Evolutionary conservation across 2,113 vertebrate species (phyloP).

Genomic region (Carlito syrichta): DNA sequence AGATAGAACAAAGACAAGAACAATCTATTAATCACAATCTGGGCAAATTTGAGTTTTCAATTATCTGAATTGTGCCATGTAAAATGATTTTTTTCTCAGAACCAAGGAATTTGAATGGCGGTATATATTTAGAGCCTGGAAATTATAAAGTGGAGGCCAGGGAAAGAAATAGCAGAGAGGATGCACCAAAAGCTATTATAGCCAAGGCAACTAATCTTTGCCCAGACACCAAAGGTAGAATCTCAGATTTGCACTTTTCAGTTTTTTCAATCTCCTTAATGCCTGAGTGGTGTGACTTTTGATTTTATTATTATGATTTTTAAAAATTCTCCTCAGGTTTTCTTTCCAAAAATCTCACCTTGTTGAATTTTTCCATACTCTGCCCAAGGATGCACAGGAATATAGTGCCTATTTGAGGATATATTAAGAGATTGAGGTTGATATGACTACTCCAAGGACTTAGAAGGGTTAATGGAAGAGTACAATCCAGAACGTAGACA

Average conservation of each 20-base stretch:
- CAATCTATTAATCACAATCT: neutral
- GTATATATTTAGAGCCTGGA: neutral
- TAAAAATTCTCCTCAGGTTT: neutral
- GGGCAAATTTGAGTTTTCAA: neutral
- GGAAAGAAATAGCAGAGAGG: neutral
- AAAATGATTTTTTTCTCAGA: neutral
- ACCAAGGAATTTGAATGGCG: neutral
- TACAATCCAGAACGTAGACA: neutral
- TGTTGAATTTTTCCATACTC: neutral
- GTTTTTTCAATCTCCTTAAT: neutral
- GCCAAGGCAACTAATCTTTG: neutral
- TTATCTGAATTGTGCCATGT: neutral
- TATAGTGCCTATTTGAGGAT: neutral
- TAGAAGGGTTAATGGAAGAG: neutral
- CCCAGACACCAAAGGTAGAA: neutral
- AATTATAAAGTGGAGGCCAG: neutral
- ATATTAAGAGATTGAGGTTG: neutral
- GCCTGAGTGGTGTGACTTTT: neutral
- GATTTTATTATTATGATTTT: neutral
- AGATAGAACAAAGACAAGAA: neutral
- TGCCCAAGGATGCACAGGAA: neutral
- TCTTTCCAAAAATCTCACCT: neutral
- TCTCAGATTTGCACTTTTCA: neutral
- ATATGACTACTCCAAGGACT: neutral
- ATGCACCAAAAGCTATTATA: accelerated